Evolutionary conservation across 2,797 vertebrate species (phyloP).

Genomic region (Falco novaeseelandiae): DNA sequence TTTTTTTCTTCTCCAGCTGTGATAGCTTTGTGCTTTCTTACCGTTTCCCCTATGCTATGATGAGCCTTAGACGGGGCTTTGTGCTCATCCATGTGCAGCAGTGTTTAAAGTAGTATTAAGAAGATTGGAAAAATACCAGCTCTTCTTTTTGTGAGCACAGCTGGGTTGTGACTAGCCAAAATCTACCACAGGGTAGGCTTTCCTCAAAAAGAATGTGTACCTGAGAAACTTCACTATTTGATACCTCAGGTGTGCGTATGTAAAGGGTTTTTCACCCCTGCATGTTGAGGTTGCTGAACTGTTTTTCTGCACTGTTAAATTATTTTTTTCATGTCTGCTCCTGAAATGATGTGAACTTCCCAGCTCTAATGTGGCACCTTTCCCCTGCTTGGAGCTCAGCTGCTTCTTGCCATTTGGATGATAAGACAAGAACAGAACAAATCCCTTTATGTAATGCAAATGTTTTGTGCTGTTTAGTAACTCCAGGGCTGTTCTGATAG

Average conservation of each 20-base stretch:
- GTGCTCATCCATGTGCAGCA: neutral
- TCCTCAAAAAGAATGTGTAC: neutral
- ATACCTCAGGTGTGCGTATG: neutral
- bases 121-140: rapidly evolving
- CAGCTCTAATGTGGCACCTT: neutral
- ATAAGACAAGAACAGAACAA: constrained; percentile 1
- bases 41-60: neutral
- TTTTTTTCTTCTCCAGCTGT: neutral
- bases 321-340: neutral
- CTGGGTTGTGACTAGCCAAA: neutral
- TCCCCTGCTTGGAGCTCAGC: neutral
- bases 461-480: neutral
- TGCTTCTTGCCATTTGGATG: neutral
- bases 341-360: neutral
- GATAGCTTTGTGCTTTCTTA: neutral
- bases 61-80: neutral
- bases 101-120: neutral
- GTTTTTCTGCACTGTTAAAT: neutral
- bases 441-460: neutral
- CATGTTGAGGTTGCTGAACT: neutral
- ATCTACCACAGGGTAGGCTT: neutral
- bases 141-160: neutral
- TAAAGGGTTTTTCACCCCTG: neutral
- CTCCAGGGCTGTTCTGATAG: neutral
- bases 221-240: neutral